phyloP scores from a whole-genome alignment of 2,888 invertebrate genomes.

The Lordiphosa andalusiaca region DNA sequence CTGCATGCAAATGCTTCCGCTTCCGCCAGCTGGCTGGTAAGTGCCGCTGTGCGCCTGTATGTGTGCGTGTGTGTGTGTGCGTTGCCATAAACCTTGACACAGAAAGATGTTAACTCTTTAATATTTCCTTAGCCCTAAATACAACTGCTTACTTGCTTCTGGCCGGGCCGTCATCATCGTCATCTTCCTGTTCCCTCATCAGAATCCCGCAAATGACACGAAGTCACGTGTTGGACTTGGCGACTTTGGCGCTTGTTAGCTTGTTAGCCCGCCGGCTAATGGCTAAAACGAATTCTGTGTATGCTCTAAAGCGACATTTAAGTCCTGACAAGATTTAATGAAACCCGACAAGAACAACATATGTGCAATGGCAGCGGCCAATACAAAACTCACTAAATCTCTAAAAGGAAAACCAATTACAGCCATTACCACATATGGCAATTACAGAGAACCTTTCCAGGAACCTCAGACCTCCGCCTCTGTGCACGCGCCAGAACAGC shows the following conservation, averaged over 20 bases:
- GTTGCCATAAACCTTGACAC: conserved; percentile 32
- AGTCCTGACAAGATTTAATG: conserved; percentile 55
- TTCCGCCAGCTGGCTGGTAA: conserved; percentile 21
- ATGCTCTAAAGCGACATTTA: conserved; percentile 59
- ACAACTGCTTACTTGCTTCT: conserved; percentile 31
- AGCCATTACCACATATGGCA: conserved; percentile 70
- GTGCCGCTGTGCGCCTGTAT: conserved; percentile 13
- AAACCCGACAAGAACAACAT: conserved; percentile 20
- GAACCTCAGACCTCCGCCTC: conserved; percentile 11
- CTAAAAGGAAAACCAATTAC: conserved; percentile 72
- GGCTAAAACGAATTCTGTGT: conserved; percentile 70
- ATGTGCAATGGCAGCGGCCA: conserved; percentile 38
- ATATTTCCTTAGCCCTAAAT: conserved; percentile 1
- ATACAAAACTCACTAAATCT: conserved; percentile 70
- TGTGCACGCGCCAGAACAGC: conserved; percentile 59
- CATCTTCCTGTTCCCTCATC: conserved; percentile 26
- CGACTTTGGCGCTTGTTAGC: conserved; percentile 71
- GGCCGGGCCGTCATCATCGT: conserved; percentile 1
- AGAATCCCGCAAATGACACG: conserved; percentile 74
- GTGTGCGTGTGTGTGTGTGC: conserved; percentile 12
- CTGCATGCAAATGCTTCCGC: conserved; percentile 41
- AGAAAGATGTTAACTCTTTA: conserved; percentile 15
- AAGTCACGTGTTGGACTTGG: conserved; percentile 75
- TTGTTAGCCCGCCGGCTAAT: conserved; percentile 60
- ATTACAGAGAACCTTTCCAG: conserved; percentile 58